Base-by-base conservation (phyloP, 1,140 invertebrate species). In the Acromyrmex echinatior region DNA sequence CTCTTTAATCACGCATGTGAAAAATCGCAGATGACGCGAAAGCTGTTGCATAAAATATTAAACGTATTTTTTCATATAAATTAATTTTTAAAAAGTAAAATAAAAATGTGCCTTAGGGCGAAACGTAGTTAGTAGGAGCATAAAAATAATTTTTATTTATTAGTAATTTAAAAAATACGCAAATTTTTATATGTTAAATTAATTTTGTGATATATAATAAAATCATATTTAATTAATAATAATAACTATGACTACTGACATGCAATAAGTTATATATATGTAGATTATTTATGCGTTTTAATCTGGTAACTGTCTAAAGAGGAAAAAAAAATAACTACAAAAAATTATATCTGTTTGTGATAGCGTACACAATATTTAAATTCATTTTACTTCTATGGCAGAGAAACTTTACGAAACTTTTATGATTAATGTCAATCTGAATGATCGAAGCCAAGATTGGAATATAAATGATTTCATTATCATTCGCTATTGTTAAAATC, bases 391-490 rank as follows among this genome's bases (percentile, higher is more conserved):
- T 25, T 71, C 2, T 5, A 25, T 18, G 7, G 21, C n/a, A 14
- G n/a, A 71, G 21, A 21, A 70, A 21, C 31, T 31, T 74, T 74
- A 35, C 28, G 25, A n/a, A 58, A 56, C n/a, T 73, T 58, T 73
- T 58, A 56, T 31, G 45, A 82, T 71, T 60, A 71, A 51, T 53
- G 7, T 66, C 45, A 70, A 58, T 53, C 21, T 63, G 71, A 76
- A 84, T 76, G 31, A 63, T 70, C 39, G 25, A 63, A 65, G n/a
- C 1, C 31, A 85, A 53, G 45, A 77, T 10, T 28, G 9, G 62
- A 51, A 65, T 79, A 79, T 18, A 63, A 65, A 65, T 25, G 35
- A 60, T 73, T 35, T 73, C 35, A 73, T 81, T 81, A 81, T 73
- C 53, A 81, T 81, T 45, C 31, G 6, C 79, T 35, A 60, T 60